Percentiles rank a stretch among this genome's conserved stretches.
Evolutionary conservation across 2,888 invertebrate genomes (phyloP).

Genomic region (Monopis laevigella): DNA sequence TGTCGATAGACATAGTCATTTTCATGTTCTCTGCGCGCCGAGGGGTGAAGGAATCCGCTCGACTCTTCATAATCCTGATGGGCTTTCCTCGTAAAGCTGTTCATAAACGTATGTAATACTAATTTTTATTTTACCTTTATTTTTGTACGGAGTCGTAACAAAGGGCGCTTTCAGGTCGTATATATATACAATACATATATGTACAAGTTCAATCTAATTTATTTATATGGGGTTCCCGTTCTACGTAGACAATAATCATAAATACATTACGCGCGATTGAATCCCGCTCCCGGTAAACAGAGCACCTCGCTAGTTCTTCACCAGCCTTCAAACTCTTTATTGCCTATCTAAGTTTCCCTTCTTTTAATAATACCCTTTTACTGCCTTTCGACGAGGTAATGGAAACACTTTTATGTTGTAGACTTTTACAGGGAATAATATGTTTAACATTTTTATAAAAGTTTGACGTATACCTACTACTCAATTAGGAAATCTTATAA

Average conservation of each 20-base stretch:
- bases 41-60: constrained; percentile 7
- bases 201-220: constrained; percentile 8
- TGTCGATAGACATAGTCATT: constrained; percentile 52
- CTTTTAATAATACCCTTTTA: constrained; percentile 44
- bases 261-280: constrained; percentile 66
- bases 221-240: constrained; percentile 6
- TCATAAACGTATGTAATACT: constrained; percentile 8
- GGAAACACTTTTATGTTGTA: constrained; percentile 8
- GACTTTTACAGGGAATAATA: no score
- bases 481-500: no score
- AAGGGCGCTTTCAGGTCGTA: not conserved
- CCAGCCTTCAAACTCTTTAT: constrained; percentile 43
- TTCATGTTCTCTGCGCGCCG: constrained; percentile 21
- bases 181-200: not conserved
- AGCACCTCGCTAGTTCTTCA: constrained; percentile 34
- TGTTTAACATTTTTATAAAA: no score
- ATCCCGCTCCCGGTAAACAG: constrained; percentile 58
- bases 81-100: constrained; percentile 8
- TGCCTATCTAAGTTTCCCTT: constrained; percentile 59
- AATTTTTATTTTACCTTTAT: constrained; percentile 5
- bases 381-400: constrained; percentile 11
- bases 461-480: no score
- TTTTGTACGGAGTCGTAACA: not conserved
- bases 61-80: constrained; percentile 9
- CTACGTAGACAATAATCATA: constrained; percentile 54